Base-by-base conservation (phyloP, 2,888 invertebrate genomes). In the Hirtodrosophila histrioides region DNA sequence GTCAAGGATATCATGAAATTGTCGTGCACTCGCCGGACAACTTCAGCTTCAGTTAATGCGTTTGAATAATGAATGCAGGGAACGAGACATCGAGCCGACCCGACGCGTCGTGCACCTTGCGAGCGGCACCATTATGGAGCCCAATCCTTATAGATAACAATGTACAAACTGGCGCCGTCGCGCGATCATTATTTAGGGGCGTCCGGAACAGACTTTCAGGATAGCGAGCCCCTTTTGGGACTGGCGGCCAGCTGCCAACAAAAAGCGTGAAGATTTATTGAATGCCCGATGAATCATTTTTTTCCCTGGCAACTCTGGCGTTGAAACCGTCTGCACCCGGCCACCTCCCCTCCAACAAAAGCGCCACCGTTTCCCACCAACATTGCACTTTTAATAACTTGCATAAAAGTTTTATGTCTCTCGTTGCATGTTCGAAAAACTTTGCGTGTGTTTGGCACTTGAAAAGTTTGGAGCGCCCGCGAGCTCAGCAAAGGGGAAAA, bases 361-460 rank as follows among this genome's bases (percentile, higher is more conserved):
- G 17, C 17, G 17, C 10, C 0, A 8, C 39, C 3, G 31, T 41
- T 27, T 5, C 46, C 69, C 40, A 12, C 33, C 40, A 65, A 31
- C 78, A 68, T 73, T 74, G 81, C 71, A 73, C 74, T 83, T 78
- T 89, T 88, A 89, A 88, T 88, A 86, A 89, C 89, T 86, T 88
- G 78, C 69, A 71, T 64, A 80, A 88, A 86, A 86, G 74, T 86
- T 86, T 86, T 76, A 78, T 88, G 76, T 78, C 86, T 86, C 78
- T 62, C 73, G 69, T 67, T 88, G 79, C 71, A 85, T 81, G 81
- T 63, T 63, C 58, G 48, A 61, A 72, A 75, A 86, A 84, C 66
- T 84, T 86, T 78, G 78, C 81, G 78, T 85, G 88, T 87, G 87
- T 84, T 88, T 85, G 84, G 85, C 84, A 85, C 84, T 88, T 81